Evolutionary conservation across 2,113 vertebrate genomes (phyloP).

Genomic region (Catharus fuscescens): DNA sequence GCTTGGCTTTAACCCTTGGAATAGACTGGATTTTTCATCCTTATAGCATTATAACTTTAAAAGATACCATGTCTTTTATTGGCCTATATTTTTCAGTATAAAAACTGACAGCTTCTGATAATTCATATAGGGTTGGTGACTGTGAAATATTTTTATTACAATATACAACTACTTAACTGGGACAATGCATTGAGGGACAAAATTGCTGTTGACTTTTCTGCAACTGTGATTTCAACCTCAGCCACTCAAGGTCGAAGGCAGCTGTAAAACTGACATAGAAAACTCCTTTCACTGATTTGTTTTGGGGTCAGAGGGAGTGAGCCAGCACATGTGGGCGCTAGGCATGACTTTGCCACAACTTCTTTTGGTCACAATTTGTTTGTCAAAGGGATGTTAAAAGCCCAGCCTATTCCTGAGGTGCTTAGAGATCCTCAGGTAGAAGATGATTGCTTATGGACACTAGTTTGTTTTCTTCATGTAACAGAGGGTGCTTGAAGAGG

Average conservation of each 20-base stretch:
- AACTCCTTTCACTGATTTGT: background rate
- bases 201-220: slow-evolving; percentile 24
- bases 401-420: background rate
- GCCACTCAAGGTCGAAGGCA: background rate
- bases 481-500: background rate
- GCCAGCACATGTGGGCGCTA: background rate
- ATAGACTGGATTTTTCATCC: slow-evolving; percentile 58
- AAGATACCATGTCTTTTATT: slow-evolving; percentile 27
- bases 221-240: background rate
- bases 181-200: background rate
- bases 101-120: slow-evolving; percentile 35
- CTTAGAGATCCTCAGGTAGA: background rate
- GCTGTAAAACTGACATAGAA: background rate
- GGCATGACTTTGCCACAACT: background rate
- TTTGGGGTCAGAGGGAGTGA: background rate
- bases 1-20: slow-evolving; percentile 79
- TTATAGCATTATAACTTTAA: slow-evolving; percentile 21
- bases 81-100: slow-evolving; percentile 31
- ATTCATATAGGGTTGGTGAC: slow-evolving; percentile 11
- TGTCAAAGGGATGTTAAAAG: background rate
- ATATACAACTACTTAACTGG: slow-evolving; percentile 5
- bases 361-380: background rate
- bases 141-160: slow-evolving; percentile 36
- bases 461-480: accelerated
- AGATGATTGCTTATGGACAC: background rate